phyloP scores from a whole-genome alignment of 2,888 invertebrate species.

The Melieria picta region DNA sequence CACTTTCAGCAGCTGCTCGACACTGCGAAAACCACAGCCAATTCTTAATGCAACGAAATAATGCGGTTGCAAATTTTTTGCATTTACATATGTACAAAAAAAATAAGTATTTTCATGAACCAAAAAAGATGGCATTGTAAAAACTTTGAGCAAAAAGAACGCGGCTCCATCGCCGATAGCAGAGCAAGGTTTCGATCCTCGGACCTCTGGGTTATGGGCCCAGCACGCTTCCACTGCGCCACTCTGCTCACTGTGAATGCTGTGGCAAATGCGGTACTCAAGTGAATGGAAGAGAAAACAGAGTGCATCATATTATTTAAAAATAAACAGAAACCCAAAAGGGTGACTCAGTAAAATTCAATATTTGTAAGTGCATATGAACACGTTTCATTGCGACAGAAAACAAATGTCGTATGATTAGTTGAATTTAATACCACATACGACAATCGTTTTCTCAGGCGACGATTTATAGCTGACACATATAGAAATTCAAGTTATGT shows the following conservation, averaged over 20 bases:
- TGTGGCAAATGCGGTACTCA: not conserved
- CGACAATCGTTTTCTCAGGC: too few species aligned
- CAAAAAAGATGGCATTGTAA: not conserved
- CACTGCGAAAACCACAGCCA: too few species aligned
- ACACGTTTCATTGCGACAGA: too few species aligned
- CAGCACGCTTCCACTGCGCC: slow-evolving; percentile 85
- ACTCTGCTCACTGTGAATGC: slow-evolving; percentile 70
- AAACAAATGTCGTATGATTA: too few species aligned
- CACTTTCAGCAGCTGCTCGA: too few species aligned
- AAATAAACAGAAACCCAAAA: not conserved
- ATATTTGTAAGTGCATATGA: too few species aligned
- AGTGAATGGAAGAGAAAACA: not conserved
- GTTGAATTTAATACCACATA: too few species aligned
- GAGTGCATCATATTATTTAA: not conserved
- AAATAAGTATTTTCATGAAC: not conserved
- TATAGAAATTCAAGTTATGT: too few species aligned
- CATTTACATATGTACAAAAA: not conserved
- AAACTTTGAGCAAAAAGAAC: not conserved
- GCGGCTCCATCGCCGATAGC: slow-evolving; percentile 50
- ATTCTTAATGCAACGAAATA: too few species aligned
- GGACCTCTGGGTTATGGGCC: slow-evolving; percentile 76
- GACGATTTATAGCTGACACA: too few species aligned
- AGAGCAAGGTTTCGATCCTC: slow-evolving; percentile 68
- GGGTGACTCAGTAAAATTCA: not conserved
- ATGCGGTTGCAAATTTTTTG: too few species aligned